Conservation (phyloP, 2,888 invertebrate genomes). For the Agrotis segetum region DNA sequence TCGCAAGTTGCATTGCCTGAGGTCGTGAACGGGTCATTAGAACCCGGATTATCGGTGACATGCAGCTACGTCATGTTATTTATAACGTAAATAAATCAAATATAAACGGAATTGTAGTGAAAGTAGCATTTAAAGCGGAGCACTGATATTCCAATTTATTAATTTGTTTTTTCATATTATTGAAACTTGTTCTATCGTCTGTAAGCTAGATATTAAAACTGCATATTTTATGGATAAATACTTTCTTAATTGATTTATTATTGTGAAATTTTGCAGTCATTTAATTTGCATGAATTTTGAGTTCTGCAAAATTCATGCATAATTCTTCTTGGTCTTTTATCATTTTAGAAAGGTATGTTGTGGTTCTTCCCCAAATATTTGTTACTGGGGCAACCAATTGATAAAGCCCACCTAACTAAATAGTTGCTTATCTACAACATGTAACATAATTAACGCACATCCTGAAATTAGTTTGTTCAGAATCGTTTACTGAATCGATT, state of each 20-base stretch:
- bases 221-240: constrained; percentile 13
- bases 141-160: constrained; percentile 49
- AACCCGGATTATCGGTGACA: constrained; percentile 14
- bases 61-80: constrained; percentile 19
- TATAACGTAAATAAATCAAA: constrained; percentile 21
- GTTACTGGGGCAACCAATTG: too few relatives aligned
- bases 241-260: constrained; percentile 8
- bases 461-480: too few relatives aligned
- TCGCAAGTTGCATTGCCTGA: neutral
- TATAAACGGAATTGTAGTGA: constrained; percentile 45
- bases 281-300: neutral
- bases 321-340: neutral
- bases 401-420: neutral
- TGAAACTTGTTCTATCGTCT: constrained; percentile 43
- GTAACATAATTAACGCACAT: too few relatives aligned
- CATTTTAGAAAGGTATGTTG: neutral
- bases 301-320: neutral
- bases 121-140: constrained; percentile 42
- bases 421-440: too few relatives aligned
- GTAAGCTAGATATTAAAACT: constrained; percentile 14
- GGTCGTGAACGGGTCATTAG: neutral
- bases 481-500: too few relatives aligned
- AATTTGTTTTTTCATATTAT: too few relatives aligned
- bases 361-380: too few relatives aligned
- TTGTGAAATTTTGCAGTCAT: neutral